Conservation (phyloP, 2,113 vertebrate genomes). For the Tinamus guttatus region DNA sequence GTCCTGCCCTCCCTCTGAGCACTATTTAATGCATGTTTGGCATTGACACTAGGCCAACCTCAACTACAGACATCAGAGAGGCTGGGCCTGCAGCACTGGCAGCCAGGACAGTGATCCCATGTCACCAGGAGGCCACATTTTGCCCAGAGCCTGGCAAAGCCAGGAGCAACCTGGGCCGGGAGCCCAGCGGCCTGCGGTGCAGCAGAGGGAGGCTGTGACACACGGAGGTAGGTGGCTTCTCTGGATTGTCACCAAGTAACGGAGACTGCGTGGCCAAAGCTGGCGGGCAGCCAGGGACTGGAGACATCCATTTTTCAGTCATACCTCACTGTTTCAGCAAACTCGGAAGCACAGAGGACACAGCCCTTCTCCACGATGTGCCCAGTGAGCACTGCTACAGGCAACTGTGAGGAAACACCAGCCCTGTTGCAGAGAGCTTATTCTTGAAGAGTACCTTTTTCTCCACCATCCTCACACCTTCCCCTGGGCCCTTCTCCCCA, state of each 20-base stretch:
- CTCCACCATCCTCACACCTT: too few species aligned
- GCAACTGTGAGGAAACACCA: too few species aligned
- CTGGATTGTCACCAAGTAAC: background rate
- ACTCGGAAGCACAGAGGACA: background rate
- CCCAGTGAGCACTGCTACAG: background rate
- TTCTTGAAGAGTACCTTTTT: too few species aligned
- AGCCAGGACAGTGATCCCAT: rapidly evolving
- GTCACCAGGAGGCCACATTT: background rate
- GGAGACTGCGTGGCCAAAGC: background rate
- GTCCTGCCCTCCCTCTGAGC: background rate
- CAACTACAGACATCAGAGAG: background rate
- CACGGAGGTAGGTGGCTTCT: background rate
- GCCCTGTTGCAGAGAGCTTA: background rate
- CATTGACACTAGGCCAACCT: background rate
- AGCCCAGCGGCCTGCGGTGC: rapidly evolving
- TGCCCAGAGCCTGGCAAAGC: background rate
- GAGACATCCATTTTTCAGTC: rapidly evolving
- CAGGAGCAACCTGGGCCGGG: background rate
- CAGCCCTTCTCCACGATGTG: background rate
- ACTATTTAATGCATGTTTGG: background rate
- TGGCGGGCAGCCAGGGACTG: background rate
- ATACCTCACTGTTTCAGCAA: rapidly evolving
- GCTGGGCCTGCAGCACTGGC: background rate
- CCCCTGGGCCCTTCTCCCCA: background rate
- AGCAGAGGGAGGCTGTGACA: background rate